Conservation (phyloP, 2,113 vertebrate species). For the Amphilophus citrinellus region DNA sequence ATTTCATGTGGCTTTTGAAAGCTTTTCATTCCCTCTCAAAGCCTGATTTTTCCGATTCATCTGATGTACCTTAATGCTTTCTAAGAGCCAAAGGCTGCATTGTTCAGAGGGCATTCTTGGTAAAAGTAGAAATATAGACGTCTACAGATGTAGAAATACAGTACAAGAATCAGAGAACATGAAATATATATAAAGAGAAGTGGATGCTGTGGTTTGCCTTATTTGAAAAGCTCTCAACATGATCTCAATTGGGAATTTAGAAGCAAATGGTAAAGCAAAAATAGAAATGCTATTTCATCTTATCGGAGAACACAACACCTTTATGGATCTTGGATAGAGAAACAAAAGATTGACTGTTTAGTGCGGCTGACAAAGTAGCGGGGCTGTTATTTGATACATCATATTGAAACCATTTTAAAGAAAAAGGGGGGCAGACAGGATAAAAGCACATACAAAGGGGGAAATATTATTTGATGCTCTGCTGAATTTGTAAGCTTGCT, state of each 20-base stretch:
- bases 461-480: too few species aligned
- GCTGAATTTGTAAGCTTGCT: too few species aligned
- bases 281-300: constrained; percentile 60
- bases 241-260: constrained; percentile 71
- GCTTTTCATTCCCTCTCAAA: constrained; percentile 59
- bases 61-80: constrained; percentile 68
- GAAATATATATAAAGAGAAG: constrained; percentile 76
- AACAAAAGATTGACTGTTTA: neutral
- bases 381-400: neutral
- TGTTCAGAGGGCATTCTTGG: constrained; percentile 57
- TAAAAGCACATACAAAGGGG: neutral
- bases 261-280: constrained; percentile 55
- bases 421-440: neutral
- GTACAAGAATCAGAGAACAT: constrained; percentile 67
- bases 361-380: neutral
- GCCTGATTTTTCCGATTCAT: constrained; percentile 63
- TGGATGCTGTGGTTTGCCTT: constrained; percentile 59
- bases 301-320: constrained; percentile 13
- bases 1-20: constrained; percentile 76
- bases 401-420: neutral
- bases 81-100: constrained; percentile 68
- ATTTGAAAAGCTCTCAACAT: constrained; percentile 71
- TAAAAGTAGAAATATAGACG: constrained; percentile 64
- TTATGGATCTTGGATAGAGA: neutral
- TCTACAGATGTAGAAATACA: constrained; percentile 75